phyloP scores from a whole-genome alignment of 2,113 vertebrate genomes.

The Heloderma charlesbogerti region DNA sequence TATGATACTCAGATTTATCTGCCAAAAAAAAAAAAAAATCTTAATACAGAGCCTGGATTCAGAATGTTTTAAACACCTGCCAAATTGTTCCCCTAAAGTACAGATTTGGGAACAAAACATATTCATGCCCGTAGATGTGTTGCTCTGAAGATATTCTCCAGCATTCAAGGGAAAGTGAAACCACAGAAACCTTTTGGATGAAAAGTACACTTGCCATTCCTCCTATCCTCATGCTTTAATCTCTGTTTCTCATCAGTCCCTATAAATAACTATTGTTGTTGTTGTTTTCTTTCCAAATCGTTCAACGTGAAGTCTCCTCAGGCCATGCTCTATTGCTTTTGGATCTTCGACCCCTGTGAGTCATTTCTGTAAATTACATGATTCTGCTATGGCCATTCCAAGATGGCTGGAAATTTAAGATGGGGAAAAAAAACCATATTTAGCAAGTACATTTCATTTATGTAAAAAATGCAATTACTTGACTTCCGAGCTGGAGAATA shows the following conservation, averaged over 20 bases:
- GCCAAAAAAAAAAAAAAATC: not conserved
- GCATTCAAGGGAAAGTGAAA: conserved; percentile 50
- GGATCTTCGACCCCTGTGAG: conserved; percentile 55
- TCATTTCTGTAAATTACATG: conserved; percentile 66
- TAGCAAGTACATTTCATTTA: conserved; percentile 42
- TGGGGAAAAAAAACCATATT: conserved; percentile 57
- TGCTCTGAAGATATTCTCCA: conserved; percentile 37
- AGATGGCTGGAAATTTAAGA: conserved; percentile 48
- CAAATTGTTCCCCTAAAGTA: conserved; percentile 39
- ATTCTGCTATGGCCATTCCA: conserved; percentile 51
- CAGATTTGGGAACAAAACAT: conserved; percentile 38
- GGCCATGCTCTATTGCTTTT: conserved; percentile 56
- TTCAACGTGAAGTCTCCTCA: conserved; percentile 45
- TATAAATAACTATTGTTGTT: conserved; percentile 43
- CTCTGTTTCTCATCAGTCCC: conserved; percentile 47
- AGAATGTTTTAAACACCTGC: conserved; percentile 5
- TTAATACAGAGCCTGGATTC: not conserved
- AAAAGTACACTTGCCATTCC: not conserved
- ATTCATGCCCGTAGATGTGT: not conserved
- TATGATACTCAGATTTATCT: not conserved
- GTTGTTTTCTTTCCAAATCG: conserved; percentile 2
- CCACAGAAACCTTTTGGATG: not conserved
- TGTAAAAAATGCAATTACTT: conserved; percentile 5
- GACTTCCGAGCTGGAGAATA: not conserved
- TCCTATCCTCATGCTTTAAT: conserved; percentile 34